A percentile compares a stretch with the other conserved stretches of the same genome.
phyloP scores from a whole-genome alignment of 2,113 vertebrate species.

The Spizaetus ornatus region DNA sequence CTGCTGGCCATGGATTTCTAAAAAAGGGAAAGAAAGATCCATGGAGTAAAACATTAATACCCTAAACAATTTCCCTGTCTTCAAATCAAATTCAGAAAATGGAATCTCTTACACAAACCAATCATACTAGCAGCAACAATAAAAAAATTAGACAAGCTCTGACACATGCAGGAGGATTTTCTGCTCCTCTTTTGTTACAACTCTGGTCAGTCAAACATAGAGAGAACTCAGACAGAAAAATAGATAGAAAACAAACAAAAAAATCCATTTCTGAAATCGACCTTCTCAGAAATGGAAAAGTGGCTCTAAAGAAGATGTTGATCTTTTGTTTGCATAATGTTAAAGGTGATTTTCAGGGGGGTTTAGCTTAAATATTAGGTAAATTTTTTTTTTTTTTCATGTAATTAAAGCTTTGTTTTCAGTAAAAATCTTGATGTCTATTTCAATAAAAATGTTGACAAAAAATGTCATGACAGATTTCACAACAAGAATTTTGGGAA shows the following conservation, averaged over 20 bases:
- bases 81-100: not conserved
- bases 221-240: not conserved
- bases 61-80: not conserved
- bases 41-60: not conserved
- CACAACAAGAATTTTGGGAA: not conserved
- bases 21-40: not conserved
- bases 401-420: not conserved
- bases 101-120: not conserved
- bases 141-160: not conserved
- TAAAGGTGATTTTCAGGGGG: not conserved
- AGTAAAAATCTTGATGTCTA: not conserved
- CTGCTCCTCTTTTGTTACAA: not conserved
- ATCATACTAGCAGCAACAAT: not conserved
- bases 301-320: not conserved
- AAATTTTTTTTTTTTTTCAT: not conserved
- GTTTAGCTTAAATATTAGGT: not conserved
- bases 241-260: not conserved
- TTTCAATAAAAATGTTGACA: not conserved
- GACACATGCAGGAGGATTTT: not conserved
- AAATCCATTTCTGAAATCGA: not conserved
- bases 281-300: not conserved
- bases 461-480: not conserved
- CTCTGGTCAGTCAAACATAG: not conserved
- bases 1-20: not conserved
- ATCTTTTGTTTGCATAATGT: not conserved